Conservation (phyloP, 1,140 invertebrate species). For the Aphis craccivora region DNA sequence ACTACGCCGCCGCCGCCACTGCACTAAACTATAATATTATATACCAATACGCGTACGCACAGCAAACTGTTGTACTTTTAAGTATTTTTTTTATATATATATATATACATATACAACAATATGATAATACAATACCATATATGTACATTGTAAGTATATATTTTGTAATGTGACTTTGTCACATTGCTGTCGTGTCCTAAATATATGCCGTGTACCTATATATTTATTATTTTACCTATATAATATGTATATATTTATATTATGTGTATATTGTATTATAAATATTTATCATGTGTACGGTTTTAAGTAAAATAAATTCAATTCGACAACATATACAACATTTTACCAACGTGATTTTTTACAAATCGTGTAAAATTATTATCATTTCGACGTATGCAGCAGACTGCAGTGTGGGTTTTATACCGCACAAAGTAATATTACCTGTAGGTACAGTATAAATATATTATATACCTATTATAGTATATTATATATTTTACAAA, state of each 20-base stretch:
- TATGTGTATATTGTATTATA: constrained; percentile 22
- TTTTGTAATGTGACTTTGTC: constrained; percentile 19
- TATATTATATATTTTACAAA: not conserved
- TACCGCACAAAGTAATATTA: too few relatives aligned
- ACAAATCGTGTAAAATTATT: not conserved
- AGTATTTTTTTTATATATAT: not conserved
- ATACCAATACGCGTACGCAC: constrained; percentile 15
- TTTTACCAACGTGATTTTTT: not conserved
- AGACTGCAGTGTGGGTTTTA: too few relatives aligned
- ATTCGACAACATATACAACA: constrained; percentile 21
- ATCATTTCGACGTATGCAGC: not conserved
- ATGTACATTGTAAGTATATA: not conserved
- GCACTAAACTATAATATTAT: not conserved
- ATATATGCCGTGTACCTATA: not conserved
- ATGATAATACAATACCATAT: not conserved
- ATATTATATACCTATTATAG: not conserved
- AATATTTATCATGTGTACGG: constrained; percentile 39
- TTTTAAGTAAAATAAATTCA: constrained; percentile 34
- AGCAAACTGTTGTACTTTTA: constrained; percentile 36
- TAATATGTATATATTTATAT: constrained; percentile 17
- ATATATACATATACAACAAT: not conserved
- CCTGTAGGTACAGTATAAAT: too few relatives aligned
- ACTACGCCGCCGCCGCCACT: not conserved
- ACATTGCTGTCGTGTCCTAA: not conserved
- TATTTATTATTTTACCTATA: not conserved